Percentiles rank a stretch among this genome's conserved stretches.
These are phyloP conservation scores for Icerya purchasi DNA, from an alignment of 2,888 invertebrate genomes.

Conservation along the genomic window DNA sequence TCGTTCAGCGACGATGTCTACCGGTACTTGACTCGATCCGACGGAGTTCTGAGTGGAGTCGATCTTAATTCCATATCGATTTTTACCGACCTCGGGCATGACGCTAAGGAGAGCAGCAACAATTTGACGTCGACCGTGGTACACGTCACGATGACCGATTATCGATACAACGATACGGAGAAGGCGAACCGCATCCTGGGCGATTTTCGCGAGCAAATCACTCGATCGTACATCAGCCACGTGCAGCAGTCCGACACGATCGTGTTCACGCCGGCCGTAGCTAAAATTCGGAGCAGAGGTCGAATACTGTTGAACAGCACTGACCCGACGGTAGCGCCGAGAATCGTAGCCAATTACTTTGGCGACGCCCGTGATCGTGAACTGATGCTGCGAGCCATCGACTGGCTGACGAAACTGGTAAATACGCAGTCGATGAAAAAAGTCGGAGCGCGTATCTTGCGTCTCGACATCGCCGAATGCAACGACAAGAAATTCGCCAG, in stretches of 20 bases:
- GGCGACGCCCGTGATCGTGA: not conserved
- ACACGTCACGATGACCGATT: not conserved
- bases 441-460: constrained; percentile 17
- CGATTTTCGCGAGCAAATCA: constrained; percentile 14
- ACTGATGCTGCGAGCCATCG: not conserved
- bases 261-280: constrained; percentile 22
- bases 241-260: constrained; percentile 11
- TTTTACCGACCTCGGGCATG: no score
- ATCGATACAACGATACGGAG: not conserved
- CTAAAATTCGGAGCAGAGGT: constrained; percentile 25
- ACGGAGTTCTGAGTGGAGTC: no score
- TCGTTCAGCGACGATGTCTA: constrained; percentile 37
- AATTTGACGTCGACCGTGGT: not conserved
- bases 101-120: no score
- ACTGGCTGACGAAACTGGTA: constrained; percentile 18
- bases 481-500: constrained; percentile 15
- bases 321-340: not conserved
- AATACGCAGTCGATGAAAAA: constrained; percentile 17
- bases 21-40: constrained; percentile 42
- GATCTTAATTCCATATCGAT: no score
- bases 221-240: constrained; percentile 9
- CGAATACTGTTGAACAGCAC: not conserved
- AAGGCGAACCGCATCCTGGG: not conserved
- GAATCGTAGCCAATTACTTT: constrained; percentile 1
- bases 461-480: constrained; percentile 16